phyloP scores from a whole-genome alignment of 1,140 invertebrate genomes.

The Lordiphosa stackelbergi region DNA sequence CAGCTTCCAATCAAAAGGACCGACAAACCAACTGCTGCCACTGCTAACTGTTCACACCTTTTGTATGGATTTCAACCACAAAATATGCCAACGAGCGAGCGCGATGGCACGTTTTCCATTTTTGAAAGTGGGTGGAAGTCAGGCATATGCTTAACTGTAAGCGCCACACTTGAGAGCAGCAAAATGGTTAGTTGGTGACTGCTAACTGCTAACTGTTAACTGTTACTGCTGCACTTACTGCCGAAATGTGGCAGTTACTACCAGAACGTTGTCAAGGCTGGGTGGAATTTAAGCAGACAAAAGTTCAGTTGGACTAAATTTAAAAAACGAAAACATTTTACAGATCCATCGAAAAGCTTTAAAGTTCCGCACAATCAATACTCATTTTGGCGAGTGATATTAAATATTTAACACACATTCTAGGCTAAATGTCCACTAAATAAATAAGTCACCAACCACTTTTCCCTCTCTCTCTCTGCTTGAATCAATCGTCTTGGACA shows the following conservation, averaged over 20 bases:
- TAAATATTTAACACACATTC: no score
- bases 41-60: conserved; percentile 3
- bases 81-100: conserved; percentile 8
- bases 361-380: no score
- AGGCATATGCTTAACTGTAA: background rate
- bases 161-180: no score
- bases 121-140: no score
- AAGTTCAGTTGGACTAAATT: background rate
- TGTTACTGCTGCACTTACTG: no score
- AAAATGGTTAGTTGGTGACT: no score
- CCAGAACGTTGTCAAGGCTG: no score
- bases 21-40: conserved; percentile 1
- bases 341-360: no score
- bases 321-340: background rate
- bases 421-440: background rate
- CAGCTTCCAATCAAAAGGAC: conserved; percentile 1
- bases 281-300: background rate
- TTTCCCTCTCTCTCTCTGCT: background rate
- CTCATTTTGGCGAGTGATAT: no score
- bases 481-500: conserved; percentile 7
- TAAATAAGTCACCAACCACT: background rate
- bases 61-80: conserved; percentile 12
- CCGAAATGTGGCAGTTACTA: no score
- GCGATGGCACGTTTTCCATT: background rate
- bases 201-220: no score